Evolutionary conservation across 2,888 invertebrate species (phyloP).

Genomic region (Orchesella flavescens): DNA sequence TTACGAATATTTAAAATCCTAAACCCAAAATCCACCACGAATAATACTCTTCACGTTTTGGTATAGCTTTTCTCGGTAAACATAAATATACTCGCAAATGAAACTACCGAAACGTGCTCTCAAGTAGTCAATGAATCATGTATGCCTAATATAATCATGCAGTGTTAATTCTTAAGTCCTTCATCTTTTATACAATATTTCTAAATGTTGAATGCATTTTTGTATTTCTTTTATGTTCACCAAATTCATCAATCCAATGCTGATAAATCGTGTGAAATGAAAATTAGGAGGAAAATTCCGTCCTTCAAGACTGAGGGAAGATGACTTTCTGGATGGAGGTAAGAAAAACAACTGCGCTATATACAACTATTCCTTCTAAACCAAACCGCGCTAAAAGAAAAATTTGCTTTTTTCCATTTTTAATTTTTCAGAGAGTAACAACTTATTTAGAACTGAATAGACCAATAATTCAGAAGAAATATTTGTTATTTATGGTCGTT

Average conservation of each 20-base stretch:
- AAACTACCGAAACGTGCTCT: too few species aligned
- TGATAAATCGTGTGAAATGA: conserved; percentile 57
- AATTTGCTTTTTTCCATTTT: conserved; percentile 5
- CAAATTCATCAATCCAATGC: conserved; percentile 69
- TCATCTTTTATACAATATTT: conserved; percentile 16
- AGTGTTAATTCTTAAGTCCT: neutral
- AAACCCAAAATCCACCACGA: too few species aligned
- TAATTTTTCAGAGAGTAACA: conserved; percentile 17
- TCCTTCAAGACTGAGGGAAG: conserved; percentile 65
- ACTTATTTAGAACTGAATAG: too few species aligned
- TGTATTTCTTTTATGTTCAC: conserved; percentile 66
- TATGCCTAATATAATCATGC: too few species aligned
- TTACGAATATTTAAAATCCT: too few species aligned
- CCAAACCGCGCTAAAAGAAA: too few species aligned
- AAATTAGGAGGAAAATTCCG: conserved; percentile 68
- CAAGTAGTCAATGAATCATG: too few species aligned
- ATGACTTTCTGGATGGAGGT: conserved; percentile 66
- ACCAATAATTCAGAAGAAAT: too few species aligned
- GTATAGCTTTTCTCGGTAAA: too few species aligned
- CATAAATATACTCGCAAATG: too few species aligned
- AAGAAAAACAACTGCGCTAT: conserved; percentile 41
- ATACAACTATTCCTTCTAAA: conserved; percentile 13
- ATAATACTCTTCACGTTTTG: too few species aligned
- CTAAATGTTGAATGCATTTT: conserved; percentile 53
- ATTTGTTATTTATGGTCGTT: too few species aligned